Evolutionary conservation across 2,888 invertebrate genomes (phyloP).

Genomic region (Cremastinae sp.): DNA sequence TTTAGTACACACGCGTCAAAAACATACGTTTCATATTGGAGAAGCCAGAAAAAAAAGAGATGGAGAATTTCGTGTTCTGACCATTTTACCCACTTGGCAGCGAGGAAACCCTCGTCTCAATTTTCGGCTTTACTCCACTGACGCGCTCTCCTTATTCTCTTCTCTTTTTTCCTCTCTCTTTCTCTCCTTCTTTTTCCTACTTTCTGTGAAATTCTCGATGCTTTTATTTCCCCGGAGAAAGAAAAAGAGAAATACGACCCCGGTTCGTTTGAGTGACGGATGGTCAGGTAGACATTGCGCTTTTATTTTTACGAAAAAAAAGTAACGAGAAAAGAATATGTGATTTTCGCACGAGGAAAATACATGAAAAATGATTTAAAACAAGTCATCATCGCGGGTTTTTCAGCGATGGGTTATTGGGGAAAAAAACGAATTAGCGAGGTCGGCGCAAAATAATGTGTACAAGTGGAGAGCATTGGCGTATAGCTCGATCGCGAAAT

Average conservation of each 20-base stretch:
- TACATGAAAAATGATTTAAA: too few relatives aligned
- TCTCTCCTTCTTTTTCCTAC: slow-evolving; percentile 33
- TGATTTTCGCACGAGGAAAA: too few relatives aligned
- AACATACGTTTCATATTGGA: background rate
- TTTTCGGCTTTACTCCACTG: slow-evolving; percentile 58
- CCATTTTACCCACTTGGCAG: slow-evolving; percentile 39
- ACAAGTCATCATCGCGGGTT: too few relatives aligned
- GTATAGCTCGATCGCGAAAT: slow-evolving; percentile 66
- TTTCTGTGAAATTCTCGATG: slow-evolving; percentile 27
- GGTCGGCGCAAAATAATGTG: slow-evolving; percentile 34
- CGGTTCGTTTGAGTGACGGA: slow-evolving; percentile 51
- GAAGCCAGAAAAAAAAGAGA: slow-evolving; percentile 3
- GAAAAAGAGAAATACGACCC: slow-evolving; percentile 53
- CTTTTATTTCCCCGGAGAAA: slow-evolving; percentile 58
- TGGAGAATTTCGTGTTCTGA: slow-evolving; percentile 24
- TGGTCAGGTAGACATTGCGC: slow-evolving; percentile 42
- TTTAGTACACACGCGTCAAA: slow-evolving; percentile 10
- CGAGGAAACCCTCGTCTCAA: slow-evolving; percentile 53
- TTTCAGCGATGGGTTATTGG: too few relatives aligned
- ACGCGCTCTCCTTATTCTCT: background rate
- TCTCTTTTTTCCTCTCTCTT: slow-evolving; percentile 10
- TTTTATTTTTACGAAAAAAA: slow-evolving; percentile 37
- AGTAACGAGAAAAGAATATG: slow-evolving; percentile 2
- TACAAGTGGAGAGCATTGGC: slow-evolving; percentile 49
- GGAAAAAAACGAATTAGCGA: slow-evolving; percentile 2